Base-by-base conservation (phyloP, 2,888 invertebrate species). In the Lumbricus terrestris region DNA sequence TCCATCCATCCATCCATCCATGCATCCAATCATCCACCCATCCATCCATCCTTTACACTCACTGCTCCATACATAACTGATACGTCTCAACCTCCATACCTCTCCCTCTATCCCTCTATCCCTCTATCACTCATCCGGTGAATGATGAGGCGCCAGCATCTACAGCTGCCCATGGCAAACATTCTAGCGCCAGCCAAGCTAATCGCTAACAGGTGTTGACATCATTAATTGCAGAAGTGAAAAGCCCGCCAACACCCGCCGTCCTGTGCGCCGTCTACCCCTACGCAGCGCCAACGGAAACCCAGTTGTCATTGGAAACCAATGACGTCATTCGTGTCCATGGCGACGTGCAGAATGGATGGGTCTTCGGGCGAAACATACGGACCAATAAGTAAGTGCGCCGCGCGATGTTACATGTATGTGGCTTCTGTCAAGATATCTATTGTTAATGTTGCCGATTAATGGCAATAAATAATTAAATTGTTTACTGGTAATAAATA, bases 241-340 rank as follows among this genome's bases (percentile, higher is more conserved):
- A 54, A 29, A 23, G 23, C 54, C 23, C 23, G 54, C 54, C 54
- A 4, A 54, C 83, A 33, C 83, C 83, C 20, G 34, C 6, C 18
- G 33, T 83, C 5, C 83, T 83, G 34, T 83, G 83, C 83, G 83
- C 83, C 83, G 15, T 83, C 83, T 83, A 83, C 34, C 83, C 83
- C 1, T 83, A 83, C 83, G 83, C n/a, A 20, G 83, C 83, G 3
- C 34, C 83, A 3, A 83, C 83, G 33, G 83, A 83, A 83, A 35
- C 35, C 83, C 83, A 83, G 83, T 35, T 83, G 18, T 83, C 83
- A 35, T 35, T 83, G 34, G 83, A 83, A 34, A 35, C 83, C 34
- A 83, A 33, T 83, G 83, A 83, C 83, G 83, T 83, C 35, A 35
- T 83, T 83, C 83, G 83, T 35, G 83, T 83, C 83, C 35, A 35